Base-by-base conservation (phyloP, 92 coral and sea anemone genomes). In the Metridium senile region DNA sequence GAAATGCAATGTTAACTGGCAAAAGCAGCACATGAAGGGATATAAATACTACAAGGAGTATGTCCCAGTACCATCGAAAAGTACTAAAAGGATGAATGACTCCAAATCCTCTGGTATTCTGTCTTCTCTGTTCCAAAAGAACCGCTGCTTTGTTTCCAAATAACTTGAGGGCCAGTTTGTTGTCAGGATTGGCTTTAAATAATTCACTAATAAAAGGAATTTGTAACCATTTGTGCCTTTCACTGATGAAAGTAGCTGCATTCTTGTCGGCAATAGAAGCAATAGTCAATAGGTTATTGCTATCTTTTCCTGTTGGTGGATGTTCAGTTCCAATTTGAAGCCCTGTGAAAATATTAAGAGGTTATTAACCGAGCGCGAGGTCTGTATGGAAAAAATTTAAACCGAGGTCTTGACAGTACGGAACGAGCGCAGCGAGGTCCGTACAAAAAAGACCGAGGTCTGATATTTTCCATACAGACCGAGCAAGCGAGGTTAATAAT, bases 41-140 rank as follows among this genome's bases (percentile, higher is more conserved):
- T 43, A 95, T 95, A 51, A 95, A 90, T 18, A 69, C 26, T 0
- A 95, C 92, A 29, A 95, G 81, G 30, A 95, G 72, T 27, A 95
- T 95, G 34, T 95, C 99, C 99, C 99, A 95, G 56, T 95, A 95
- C 99, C 99, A 95, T 27, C 99, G 97, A 66, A 95, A 95, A 9
- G 97, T 87, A 33, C 99, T 95, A 79, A 95, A 95, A 8, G 99
- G 99, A 62, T 95, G 99, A 20, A 95, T 92, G 11, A 95, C 97
- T 20, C 99, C 93, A 26, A 23, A 22, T 11, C 89, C 96, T 23
- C 86, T 87, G 17, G 58, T 86, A 26, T 83, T 85, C 71, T 95
- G 96, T 45, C 99, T 77, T 11, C 95, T 80, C 68, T 95, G 99
- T 47, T 95, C 99, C 46, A 95, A 33, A 21, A 95, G 79, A 16